Evolutionary conservation across 2,797 vertebrate genomes (phyloP), one percentile per base, ranked within the genome.

Genomic region (Chromobotia macracanthus): DNA sequence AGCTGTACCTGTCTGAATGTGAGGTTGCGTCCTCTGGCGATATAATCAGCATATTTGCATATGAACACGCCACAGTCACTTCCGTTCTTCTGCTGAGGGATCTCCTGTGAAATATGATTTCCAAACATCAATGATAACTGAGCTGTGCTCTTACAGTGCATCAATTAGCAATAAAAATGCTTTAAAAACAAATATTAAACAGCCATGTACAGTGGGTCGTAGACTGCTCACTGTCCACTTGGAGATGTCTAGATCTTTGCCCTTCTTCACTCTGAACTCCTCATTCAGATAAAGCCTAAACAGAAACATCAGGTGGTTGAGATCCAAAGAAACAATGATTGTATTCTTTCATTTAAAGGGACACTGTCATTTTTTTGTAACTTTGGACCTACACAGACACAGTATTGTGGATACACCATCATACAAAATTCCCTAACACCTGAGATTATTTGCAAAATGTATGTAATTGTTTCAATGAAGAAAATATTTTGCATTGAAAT

Each of bases 51-150:
- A 9, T 96, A 98, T 94, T 96, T 96, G 95, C 97, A 99, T 80
- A 91, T 84, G 90, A 98, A 99, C 81, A 98, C 95, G 19, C 97
- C 97, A 53, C 97, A 99, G 88, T 99, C 97, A 12, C 93, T 98
- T 58, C 95, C 93, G 70, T 98, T 98, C 72, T 64, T 86, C 84
- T 99, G 97, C 75, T 97, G 97, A 72, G 97, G 96, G 87, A 98
- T 96, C 83, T 98, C 97, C 97, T 98, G 44, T 5, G 89, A 44
- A 75, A 25, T 4, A 25, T 48, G n/a, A n/a, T 5, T 35, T 7
- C 10, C 41, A 44, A 44, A 44, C 41, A 9, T 13, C 41, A 25
- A 5, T 56, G 6, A n/a, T 41, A 10, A n/a, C n/a, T n/a, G n/a
- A n/a, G n/a, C n/a, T n/a, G n/a, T n/a, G n/a, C n/a, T 55, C n/a